Percentiles rank a stretch among this genome's conserved stretches.
phyloP scores from a whole-genome alignment of 2,888 invertebrate species.

The Balanococcus diminutus region DNA sequence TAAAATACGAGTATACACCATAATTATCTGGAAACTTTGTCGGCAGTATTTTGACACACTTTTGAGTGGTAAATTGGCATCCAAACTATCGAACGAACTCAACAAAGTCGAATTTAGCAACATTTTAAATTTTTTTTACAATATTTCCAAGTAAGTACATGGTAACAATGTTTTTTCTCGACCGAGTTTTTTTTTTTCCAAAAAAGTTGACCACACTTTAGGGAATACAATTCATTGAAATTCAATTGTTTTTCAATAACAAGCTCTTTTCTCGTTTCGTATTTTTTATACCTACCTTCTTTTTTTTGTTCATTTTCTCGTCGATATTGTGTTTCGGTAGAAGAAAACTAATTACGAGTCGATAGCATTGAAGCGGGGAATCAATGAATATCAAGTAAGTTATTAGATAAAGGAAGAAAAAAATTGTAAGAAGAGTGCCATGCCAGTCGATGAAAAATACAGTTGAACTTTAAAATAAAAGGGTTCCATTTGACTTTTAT shows the following conservation, averaged over 20 bases:
- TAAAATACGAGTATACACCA: slow-evolving; percentile 13
- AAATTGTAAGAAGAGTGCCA: neutral
- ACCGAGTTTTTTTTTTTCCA: neutral
- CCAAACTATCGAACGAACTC: neutral
- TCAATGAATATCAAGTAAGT: neutral
- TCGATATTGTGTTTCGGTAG: neutral
- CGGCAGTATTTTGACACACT: neutral
- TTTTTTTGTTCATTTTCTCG: neutral
- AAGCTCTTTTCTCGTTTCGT: neutral
- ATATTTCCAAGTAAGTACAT: no score
- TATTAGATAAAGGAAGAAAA: neutral
- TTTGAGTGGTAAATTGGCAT: neutral
- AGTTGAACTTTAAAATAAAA: neutral
- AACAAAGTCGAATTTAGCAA: neutral
- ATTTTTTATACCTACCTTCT: neutral
- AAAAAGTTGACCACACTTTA: neutral
- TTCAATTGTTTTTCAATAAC: neutral
- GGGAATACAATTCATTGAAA: neutral
- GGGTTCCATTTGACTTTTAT: neutral
- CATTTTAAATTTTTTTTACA: neutral
- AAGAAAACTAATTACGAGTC: neutral
- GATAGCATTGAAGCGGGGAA: neutral
- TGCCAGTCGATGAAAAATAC: neutral
- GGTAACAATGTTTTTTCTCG: neutral
- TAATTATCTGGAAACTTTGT: slow-evolving; percentile 9